Evolutionary conservation across 37 sponge, comb jelly and placozoan species (phyloP).

Genomic region (Halichondria panicea): DNA sequence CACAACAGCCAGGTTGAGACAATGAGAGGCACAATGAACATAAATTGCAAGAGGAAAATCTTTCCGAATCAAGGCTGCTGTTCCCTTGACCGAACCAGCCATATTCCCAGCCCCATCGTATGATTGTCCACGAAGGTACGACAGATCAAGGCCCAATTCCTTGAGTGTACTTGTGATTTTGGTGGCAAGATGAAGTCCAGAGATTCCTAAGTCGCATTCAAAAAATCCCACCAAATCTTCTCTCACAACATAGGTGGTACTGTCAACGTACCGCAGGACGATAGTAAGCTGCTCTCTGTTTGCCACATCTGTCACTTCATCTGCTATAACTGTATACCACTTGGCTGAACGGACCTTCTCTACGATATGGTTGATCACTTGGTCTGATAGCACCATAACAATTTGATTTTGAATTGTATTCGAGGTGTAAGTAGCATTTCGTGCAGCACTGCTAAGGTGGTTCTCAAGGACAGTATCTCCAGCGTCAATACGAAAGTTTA

Average conservation of each 20-base stretch:
- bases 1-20: conserved; percentile 47
- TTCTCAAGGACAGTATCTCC: conserved; percentile 48
- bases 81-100: conserved; percentile 34
- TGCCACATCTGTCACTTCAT: conserved; percentile 63
- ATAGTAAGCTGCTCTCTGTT: conserved; percentile 64
- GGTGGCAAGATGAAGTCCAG: conserved; percentile 58
- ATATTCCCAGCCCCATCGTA: conserved; percentile 80
- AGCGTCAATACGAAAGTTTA: conserved; percentile 49
- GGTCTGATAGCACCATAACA: conserved; percentile 34
- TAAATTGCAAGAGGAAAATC: conserved; percentile 36
- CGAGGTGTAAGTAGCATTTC: conserved; percentile 57
- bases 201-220: conserved; percentile 61
- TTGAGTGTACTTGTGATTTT: conserved; percentile 40
- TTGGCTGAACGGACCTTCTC: conserved; percentile 19
- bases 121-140: conserved; percentile 60
- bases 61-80: conserved; percentile 29
- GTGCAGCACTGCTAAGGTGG: conserved; percentile 38
- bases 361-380: conserved; percentile 41
- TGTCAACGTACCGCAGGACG: conserved; percentile 60
- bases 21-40: conserved; percentile 45
- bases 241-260: conserved; percentile 23
- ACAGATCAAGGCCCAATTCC: conserved; percentile 44
- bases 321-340: conserved; percentile 60
- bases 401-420: conserved; percentile 61
- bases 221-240: conserved; percentile 65